Base-by-base conservation (phyloP, 2,113 vertebrate genomes). In the Cottus gobio region DNA sequence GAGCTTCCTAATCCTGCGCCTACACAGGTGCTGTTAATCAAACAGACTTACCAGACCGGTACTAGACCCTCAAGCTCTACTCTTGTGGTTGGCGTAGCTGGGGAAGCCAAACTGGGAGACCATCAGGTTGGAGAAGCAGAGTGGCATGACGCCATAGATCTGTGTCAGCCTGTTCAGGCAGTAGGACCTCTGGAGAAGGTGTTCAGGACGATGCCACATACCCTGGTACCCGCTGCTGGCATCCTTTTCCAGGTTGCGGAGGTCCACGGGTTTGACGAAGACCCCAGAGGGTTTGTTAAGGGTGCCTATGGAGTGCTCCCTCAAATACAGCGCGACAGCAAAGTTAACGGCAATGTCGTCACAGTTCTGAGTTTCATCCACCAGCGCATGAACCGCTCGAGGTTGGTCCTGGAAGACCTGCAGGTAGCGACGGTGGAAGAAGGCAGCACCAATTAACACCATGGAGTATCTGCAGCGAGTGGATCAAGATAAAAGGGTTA, bases 321-420 rank as follows among this genome's bases (percentile, higher is more conserved):
- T 85, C n/a, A 95, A 83, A 63, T 95, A 89, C 72, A 94, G 94
- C 13, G 97, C 94, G 22, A 99, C 91, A 22, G 95, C 91, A 78
- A 98, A 99, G 93, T 99, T 99, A 94, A 97, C 96, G 80, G 95
- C 95, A 24, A 99, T 99, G 80, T 99, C 97, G 37, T 99, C 98
- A 69, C 98, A 99, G 85, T 99, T 99, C 85, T 99, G 97, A 0
- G 96, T 98, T 89, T 97, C 94, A 67, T 99, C 97, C 82, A 99
- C 95, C 89, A 99, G 90, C 18, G 90, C 58, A 0, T 95, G 94
- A 56, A 99, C 94, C 2, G 94, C 91, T 37, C 87, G 86, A 36
- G 97, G 96, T 36, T 97, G 96, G 42, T 93, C 94, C 79, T 96
- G 96, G 91, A 98, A 99, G 62, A 96, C 93, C 85, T 96, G 90